phyloP scores from a whole-genome alignment of 23 tunicate genomes.

The Styela clava region DNA sequence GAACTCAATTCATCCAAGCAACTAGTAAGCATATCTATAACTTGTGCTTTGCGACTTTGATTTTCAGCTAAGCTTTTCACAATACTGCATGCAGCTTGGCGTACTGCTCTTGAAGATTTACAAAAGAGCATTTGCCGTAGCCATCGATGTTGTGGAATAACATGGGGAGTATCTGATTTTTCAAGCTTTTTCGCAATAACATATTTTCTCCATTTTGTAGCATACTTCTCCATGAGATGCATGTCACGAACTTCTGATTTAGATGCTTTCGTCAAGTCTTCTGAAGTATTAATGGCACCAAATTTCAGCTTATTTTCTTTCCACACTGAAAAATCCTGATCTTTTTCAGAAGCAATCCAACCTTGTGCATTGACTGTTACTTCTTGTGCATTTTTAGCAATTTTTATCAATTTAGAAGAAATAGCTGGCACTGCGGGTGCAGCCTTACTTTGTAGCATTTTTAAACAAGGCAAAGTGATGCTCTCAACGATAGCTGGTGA shows the following conservation, averaged over 20 bases:
- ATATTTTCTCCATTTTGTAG: slow-evolving; percentile 53
- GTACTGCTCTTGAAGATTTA: slow-evolving; percentile 68
- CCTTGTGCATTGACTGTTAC: slow-evolving; percentile 6
- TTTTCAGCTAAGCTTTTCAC: slow-evolving; percentile 57
- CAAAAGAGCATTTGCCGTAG: slow-evolving; percentile 81
- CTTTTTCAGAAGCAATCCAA: slow-evolving; percentile 54
- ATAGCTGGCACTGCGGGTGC: slow-evolving; percentile 3
- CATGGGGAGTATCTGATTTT: background rate
- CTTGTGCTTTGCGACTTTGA: slow-evolving; percentile 50
- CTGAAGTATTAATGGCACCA: background rate
- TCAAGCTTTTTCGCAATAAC: slow-evolving; percentile 37
- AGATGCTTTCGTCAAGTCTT: background rate
- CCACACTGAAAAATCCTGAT: slow-evolving; percentile 69
- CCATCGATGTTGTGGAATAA: slow-evolving; percentile 38
- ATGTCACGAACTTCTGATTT: slow-evolving; percentile 30
- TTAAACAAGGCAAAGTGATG: slow-evolving; percentile 74
- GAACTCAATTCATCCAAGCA: slow-evolving; percentile 67
- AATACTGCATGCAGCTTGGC: slow-evolving; percentile 75
- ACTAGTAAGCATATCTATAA: slow-evolving; percentile 68
- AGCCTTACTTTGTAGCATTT: slow-evolving; percentile 52
- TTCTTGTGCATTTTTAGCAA: slow-evolving; percentile 7
- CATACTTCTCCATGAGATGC: slow-evolving; percentile 64
- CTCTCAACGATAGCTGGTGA: slow-evolving; percentile 85
- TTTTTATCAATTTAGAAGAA: slow-evolving; percentile 6
- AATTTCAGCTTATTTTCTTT: slow-evolving; percentile 27